phyloP scores from a whole-genome alignment of 2,888 invertebrate genomes.

The Eucriotettix oculatus region DNA sequence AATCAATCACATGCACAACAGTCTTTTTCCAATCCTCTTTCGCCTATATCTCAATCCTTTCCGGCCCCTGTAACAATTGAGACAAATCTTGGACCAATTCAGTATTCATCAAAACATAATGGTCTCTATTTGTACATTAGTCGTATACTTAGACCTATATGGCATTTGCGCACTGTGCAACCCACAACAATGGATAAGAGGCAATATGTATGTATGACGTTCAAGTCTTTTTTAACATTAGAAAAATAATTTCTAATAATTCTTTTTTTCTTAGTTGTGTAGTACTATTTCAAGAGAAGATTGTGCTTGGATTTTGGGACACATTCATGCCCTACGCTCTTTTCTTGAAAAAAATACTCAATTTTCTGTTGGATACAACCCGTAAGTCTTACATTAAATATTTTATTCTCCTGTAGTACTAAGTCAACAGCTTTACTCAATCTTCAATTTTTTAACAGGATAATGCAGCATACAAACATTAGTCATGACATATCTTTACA shows the following conservation, averaged over 20 bases:
- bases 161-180: conserved; percentile 59
- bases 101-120: conserved; percentile 74
- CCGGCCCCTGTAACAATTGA: conserved; percentile 9
- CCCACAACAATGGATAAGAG: conserved; percentile 3
- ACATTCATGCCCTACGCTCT: conserved; percentile 53
- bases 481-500: background rate
- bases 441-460: background rate
- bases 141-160: conserved; percentile 73
- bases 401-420: too few species aligned
- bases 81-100: conserved; percentile 17
- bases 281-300: conserved; percentile 53
- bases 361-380: conserved; percentile 12
- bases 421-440: too few species aligned
- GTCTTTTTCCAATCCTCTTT: background rate
- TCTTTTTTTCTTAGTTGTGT: conserved; percentile 32
- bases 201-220: conserved; percentile 1
- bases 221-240: too few species aligned
- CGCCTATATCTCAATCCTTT: conserved; percentile 1
- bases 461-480: background rate
- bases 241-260: background rate
- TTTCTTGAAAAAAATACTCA: conserved; percentile 58
- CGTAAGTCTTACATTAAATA: background rate
- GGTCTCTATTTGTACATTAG: conserved; percentile 83
- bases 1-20: conserved; percentile 1
- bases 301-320: conserved; percentile 52